phyloP scores from a whole-genome alignment of 2,113 vertebrate species.

The Tragelaphus strepsiceros region DNA sequence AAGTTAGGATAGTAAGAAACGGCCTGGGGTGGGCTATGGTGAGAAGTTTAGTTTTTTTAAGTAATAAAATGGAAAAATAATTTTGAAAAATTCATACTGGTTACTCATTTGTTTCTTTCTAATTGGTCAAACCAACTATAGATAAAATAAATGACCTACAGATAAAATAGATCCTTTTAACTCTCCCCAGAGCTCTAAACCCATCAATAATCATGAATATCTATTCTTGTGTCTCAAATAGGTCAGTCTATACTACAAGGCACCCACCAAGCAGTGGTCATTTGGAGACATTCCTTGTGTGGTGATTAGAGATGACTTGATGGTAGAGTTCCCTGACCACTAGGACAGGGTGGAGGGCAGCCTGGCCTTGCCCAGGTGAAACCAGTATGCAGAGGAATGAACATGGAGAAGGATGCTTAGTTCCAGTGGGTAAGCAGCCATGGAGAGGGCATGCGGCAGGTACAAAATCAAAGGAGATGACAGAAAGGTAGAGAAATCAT shows the following conservation, averaged over 20 bases:
- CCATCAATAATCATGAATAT: background rate
- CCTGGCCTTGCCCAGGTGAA: background rate
- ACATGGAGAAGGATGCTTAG: background rate
- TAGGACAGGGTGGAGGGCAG: background rate
- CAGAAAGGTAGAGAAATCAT: background rate
- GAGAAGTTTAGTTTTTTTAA: background rate
- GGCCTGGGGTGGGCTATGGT: background rate
- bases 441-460: background rate
- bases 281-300: background rate
- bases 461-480: background rate
- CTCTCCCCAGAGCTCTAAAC: background rate
- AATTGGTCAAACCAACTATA: constrained; percentile 26
- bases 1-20: background rate
- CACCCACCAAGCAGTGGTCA: background rate
- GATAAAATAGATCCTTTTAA: constrained; percentile 11
- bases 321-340: background rate
- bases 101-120: constrained; percentile 4
- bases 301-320: background rate
- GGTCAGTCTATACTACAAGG: background rate
- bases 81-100: background rate
- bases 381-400: background rate
- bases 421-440: background rate
- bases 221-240: background rate
- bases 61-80: background rate
- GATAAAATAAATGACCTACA: background rate